Evolutionary conservation across 2,797 vertebrate genomes (phyloP), one percentile per base, ranked within the genome.

Genomic region (Halcyon smyrnensis): DNA sequence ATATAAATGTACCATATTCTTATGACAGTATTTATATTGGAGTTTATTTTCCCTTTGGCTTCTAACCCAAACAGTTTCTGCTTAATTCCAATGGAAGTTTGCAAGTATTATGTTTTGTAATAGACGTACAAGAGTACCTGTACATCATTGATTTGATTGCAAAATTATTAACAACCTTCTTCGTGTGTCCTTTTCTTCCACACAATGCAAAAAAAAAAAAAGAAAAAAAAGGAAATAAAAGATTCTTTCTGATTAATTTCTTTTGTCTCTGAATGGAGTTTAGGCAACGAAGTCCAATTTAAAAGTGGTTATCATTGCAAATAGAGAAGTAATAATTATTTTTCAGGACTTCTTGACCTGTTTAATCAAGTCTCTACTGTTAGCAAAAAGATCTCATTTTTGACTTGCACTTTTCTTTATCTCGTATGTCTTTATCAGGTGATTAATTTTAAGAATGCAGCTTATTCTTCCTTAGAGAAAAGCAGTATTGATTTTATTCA

Each of bases 1-100:
- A 85, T 80, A 76, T 32, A 89, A 92, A 94, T 95, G 78, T 82
- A 91, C 90, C 67, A 87, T 79, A 93, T 95, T 95, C 79, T 90
- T 87, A 81, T 43, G 39, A 76, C 70, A 90, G 81, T 77, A 63
- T 96, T 97, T 94, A 86, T 93, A 93, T 88, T 93, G 39, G 65
- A 59, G 69, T 95, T 86, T 54, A 67, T 56, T 85, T 95, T 93
- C 88, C 53, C 32, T 69, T 96, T 93, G 20, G 74, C 81, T 96
- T 95, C 24, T 54, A 93, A 80, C 53, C 37, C 84, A 92, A 82
- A 79, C 13, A 74, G 25, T 91, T 97, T 78, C 6, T 91, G 45
- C 82, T 96, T 92, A 77, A 85, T 92, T 96, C 43, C 48, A 83
- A n/a, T 71, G 51, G 57, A 64, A 94, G 81, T 94, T 96, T 92